Conservation (phyloP, 1,140 invertebrate species). For the Brachionus calyciflorus region DNA sequence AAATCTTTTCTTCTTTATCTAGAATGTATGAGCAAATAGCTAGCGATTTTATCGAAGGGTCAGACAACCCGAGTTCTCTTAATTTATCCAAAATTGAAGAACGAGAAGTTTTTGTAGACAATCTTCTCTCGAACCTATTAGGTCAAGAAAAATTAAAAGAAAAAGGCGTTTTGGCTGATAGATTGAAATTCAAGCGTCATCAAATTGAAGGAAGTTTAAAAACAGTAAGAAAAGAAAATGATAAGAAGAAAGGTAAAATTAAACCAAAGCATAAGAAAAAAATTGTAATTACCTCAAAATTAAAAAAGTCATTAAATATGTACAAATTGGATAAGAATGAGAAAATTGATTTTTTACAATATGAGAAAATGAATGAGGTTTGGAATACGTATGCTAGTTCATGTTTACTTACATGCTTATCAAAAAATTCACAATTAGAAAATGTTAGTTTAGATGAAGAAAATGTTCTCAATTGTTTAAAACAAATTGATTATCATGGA, state of each 20-base stretch:
- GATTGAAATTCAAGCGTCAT: conserved; percentile 32
- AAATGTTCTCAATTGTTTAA: conserved; percentile 28
- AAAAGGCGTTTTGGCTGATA: background rate
- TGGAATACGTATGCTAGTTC: conserved; percentile 27
- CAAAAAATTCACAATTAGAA: background rate
- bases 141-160: conserved; percentile 38
- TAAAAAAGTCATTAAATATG: conserved; percentile 25
- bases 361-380: conserved; percentile 33
- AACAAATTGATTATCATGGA: conserved; percentile 45
- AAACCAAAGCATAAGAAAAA: background rate
- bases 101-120: conserved; percentile 5
- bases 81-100: conserved; percentile 3
- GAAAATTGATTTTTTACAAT: background rate
- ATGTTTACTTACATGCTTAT: conserved; percentile 11
- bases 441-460: background rate
- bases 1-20: background rate
- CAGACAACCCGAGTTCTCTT: no score
- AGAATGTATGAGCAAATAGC: conserved; percentile 26
- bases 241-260: conserved; percentile 20
- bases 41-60: conserved; percentile 15
- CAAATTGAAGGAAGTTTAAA: conserved; percentile 24
- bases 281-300: background rate
- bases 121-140: background rate
- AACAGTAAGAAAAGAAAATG: conserved; percentile 1
- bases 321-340: conserved; percentile 30